phyloP scores from a whole-genome alignment of 2,113 vertebrate species.

The Pungitius pungitius region DNA sequence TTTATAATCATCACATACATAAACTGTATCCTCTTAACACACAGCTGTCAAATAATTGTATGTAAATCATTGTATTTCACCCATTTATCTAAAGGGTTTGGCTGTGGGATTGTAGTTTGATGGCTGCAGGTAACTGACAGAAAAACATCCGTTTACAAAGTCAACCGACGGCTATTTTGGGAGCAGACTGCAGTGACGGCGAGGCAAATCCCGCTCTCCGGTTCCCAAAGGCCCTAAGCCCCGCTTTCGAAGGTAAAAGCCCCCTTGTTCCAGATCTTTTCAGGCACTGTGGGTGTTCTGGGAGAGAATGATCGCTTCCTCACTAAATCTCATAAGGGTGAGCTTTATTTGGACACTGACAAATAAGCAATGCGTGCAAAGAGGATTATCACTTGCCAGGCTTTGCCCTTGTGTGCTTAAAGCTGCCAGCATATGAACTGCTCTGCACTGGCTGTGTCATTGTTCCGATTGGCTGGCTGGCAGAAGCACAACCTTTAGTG shows the following conservation, averaged over 20 bases:
- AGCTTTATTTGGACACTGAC: constrained; percentile 86
- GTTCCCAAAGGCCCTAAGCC: constrained; percentile 12
- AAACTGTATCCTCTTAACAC: not conserved
- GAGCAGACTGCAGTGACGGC: constrained; percentile 31
- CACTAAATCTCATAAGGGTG: constrained; percentile 82
- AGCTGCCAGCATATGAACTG: not conserved
- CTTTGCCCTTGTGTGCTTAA: constrained; percentile 58
- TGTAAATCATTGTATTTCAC: no score
- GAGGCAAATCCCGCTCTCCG: constrained; percentile 38
- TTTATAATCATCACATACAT: not conserved
- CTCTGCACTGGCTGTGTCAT: not conserved
- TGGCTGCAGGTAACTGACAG: constrained; percentile 3
- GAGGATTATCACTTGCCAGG: constrained; percentile 80
- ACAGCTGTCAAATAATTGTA: not conserved
- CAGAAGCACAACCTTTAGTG: not conserved
- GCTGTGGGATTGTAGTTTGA: not conserved
- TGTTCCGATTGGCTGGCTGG: not conserved
- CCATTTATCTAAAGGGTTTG: not conserved
- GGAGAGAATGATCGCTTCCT: constrained; percentile 74
- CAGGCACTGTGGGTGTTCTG: constrained; percentile 71
- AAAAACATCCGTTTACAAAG: constrained; percentile 8
- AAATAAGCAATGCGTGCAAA: constrained; percentile 82
- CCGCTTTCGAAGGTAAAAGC: constrained; percentile 21
- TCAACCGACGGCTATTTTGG: constrained; percentile 44
- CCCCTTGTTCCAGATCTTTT: constrained; percentile 49